Conservation (phyloP, 2,888 invertebrate genomes). For the Drosophila helvetica region DNA sequence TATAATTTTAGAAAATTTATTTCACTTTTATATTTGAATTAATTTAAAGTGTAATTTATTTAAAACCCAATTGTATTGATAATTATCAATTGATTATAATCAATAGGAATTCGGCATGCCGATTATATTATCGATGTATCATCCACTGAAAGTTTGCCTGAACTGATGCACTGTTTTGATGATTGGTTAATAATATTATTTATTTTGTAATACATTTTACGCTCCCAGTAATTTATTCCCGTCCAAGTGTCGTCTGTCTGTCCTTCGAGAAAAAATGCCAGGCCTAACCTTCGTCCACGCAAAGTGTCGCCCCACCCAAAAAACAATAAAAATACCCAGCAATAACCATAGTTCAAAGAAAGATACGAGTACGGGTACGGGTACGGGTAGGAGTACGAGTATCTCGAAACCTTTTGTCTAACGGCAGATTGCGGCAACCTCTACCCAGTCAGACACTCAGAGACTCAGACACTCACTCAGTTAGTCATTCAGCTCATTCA, state of each 20-base stretch:
- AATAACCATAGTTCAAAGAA: slow-evolving; percentile 27
- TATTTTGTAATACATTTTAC: neutral
- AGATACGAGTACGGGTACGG: neutral
- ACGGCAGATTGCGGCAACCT: slow-evolving; percentile 42
- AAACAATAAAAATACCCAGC: slow-evolving; percentile 37
- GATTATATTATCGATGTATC: too few relatives aligned
- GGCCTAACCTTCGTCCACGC: slow-evolving; percentile 40
- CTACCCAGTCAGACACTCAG: slow-evolving; percentile 7
- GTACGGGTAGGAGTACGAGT: neutral
- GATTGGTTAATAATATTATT: neutral
- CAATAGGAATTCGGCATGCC: too few relatives aligned
- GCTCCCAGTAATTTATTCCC: neutral
- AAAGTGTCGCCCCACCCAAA: slow-evolving; percentile 62
- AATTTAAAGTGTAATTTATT: too few relatives aligned
- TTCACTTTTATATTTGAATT: too few relatives aligned
- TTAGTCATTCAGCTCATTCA: slow-evolving; percentile 25
- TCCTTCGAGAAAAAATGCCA: slow-evolving; percentile 9
- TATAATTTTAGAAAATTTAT: too few relatives aligned
- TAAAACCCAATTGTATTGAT: too few relatives aligned
- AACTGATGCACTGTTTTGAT: too few relatives aligned
- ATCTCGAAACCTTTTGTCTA: slow-evolving; percentile 22
- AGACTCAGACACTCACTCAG: slow-evolving; percentile 7
- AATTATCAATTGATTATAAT: too few relatives aligned
- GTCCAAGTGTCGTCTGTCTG: slow-evolving; percentile 3
- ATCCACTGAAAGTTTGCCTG: too few relatives aligned